Base-by-base conservation (phyloP, 2,888 invertebrate genomes). In the Phytoseiulus persimilis region DNA sequence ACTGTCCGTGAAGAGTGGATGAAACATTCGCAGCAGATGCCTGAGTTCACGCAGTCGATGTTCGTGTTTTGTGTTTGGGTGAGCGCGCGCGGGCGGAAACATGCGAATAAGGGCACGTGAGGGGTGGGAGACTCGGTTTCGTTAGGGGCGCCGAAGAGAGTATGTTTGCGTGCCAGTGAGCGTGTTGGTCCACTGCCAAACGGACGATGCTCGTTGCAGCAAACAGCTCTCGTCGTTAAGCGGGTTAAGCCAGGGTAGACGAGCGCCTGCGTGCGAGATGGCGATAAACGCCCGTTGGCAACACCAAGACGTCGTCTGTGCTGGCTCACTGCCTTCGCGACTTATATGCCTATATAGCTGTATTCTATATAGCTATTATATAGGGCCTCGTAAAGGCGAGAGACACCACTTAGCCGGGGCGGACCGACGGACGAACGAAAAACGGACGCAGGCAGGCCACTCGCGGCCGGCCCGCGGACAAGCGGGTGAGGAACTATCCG, bases 321-420 rank as follows among this genome's bases (percentile, higher is more conserved):
- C 65, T 65, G 65, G 65, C 65, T 65, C 65, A 65, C 65, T 65
- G 65, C 65, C 65, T 65, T 65, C 65, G 65, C 65, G 65, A 65
- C 65, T 65, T 65, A 65, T 65, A 65, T 65, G 65, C 65, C 65
- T 65, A 65, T 65, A 65, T 65, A 65, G 65, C 87, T 32, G 39
- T 87, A 87, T 87, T 87, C 32, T 87, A 87, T 87, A 87, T 87
- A 87, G 87, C 87, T 31, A 87, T 87, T 87, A 87, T 87, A 87
- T 87, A 87, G 87, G n/a, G 45, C 45, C 87, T 87, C 87, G 87
- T 87, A 87, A 87, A 87, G 87, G 45, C 87, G 39, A 87, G 87
- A 87, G 33, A 87, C 87, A 87, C 87, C 87, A 87, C 87, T 87
- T 87, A 87, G 87, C 87, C 45, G n/a, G 39, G 32, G 87, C 39